These are phyloP conservation scores for Pluvianellus socialis DNA, from an alignment of 2,113 vertebrate genomes.

Conservation along the genomic window DNA sequence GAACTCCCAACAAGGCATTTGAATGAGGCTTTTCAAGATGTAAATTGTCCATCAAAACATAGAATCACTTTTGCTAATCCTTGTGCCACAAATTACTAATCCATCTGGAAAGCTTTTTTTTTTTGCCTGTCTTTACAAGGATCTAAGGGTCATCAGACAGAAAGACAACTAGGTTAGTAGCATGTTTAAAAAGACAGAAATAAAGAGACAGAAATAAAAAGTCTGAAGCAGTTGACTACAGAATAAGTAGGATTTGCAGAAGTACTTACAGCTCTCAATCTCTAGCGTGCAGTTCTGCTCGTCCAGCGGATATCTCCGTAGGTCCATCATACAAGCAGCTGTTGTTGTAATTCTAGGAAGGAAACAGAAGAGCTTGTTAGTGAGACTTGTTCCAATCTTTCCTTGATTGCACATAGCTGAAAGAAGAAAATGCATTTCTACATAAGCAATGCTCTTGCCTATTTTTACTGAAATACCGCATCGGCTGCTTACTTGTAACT, in stretches of 20 bases:
- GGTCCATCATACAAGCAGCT: conserved; percentile 98
- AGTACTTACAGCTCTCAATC: conserved; percentile 95
- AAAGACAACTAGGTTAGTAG: conserved; percentile 1
- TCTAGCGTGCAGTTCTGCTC: conserved; percentile 97
- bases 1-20: conserved; percentile 32
- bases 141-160: not conserved
- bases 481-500: not conserved
- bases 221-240: not conserved
- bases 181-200: not conserved
- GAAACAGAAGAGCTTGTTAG: conserved; percentile 30
- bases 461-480: not conserved
- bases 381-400: not conserved
- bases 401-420: not conserved
- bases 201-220: not conserved
- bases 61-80: conserved; percentile 41
- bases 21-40: conserved; percentile 39
- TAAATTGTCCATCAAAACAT: conserved; percentile 52
- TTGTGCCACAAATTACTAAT: conserved; percentile 23
- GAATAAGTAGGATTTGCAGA: conserved; percentile 28
- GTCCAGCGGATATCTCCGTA: conserved; percentile 91
- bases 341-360: conserved; percentile 92
- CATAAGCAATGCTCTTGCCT: not conserved
- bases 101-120: conserved; percentile 23
- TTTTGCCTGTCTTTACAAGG: conserved; percentile 10
- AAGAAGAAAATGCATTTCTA: not conserved